Evolutionary conservation across 1,140 invertebrate species (phyloP).

Genomic region (Radopholus similis): DNA sequence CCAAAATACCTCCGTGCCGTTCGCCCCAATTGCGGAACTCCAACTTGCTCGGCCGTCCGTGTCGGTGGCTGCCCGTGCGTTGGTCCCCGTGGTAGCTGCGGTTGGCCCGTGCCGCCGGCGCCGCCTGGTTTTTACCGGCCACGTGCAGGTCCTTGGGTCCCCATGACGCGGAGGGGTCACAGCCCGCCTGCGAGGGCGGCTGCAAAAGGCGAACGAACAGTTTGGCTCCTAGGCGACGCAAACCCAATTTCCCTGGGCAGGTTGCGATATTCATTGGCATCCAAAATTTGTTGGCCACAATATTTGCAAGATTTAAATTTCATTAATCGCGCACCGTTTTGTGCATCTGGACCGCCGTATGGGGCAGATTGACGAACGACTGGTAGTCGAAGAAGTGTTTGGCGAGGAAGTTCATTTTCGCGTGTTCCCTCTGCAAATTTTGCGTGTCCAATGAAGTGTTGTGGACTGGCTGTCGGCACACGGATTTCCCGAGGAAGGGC

Average conservation of each 20-base stretch:
- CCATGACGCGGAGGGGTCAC: slow-evolving; percentile 53
- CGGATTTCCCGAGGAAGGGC: too few species aligned
- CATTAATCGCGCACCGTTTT: slow-evolving; percentile 42
- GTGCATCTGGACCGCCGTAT: slow-evolving; percentile 57
- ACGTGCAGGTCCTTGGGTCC: slow-evolving; percentile 52
- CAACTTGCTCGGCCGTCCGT: slow-evolving; percentile 54
- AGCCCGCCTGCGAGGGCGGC: slow-evolving; percentile 50
- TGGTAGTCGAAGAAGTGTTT: slow-evolving; percentile 60
- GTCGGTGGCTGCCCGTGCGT: slow-evolving; percentile 36
- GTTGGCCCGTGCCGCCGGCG: slow-evolving; percentile 51
- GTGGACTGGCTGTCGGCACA: too few species aligned
- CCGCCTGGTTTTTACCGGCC: slow-evolving; percentile 54
- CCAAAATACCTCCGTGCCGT: slow-evolving; percentile 44
- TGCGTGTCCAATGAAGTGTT: too few species aligned
- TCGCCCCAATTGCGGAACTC: slow-evolving; percentile 56
- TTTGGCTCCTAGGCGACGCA: background rate
- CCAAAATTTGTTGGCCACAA: background rate
- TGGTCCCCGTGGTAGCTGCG: slow-evolving; percentile 37
- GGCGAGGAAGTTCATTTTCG: slow-evolving; percentile 53
- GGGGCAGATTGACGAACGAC: slow-evolving; percentile 58
- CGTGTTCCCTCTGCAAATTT: slow-evolving; percentile 7
- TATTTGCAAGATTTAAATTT: background rate
- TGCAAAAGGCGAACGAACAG: slow-evolving; percentile 3
- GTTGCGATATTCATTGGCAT: background rate
- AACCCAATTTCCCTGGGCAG: background rate